Evolutionary conservation across 2,113 vertebrate genomes (phyloP).

Genomic region (Sylvilagus bachmani): DNA sequence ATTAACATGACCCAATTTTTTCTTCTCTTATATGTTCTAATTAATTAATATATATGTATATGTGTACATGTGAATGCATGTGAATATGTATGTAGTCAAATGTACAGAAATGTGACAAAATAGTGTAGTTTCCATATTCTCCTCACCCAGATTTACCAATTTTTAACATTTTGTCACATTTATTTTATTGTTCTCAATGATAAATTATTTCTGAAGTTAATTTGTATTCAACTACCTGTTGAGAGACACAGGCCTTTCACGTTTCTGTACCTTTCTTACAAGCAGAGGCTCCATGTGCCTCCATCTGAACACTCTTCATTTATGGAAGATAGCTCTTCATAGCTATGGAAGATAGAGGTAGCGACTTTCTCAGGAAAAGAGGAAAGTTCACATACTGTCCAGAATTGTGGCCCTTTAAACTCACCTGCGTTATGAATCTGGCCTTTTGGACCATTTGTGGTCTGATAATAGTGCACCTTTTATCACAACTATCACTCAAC

Average conservation of each 20-base stretch:
- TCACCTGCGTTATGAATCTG: background rate
- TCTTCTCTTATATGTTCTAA: background rate
- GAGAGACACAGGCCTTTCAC: background rate
- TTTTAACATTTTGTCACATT: background rate
- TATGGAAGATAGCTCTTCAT: background rate
- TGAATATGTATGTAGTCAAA: background rate
- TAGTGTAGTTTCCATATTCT: too few species aligned
- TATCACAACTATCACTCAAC: background rate
- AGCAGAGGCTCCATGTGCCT: background rate
- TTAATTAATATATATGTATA: background rate
- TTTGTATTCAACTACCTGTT: background rate
- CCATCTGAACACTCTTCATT: background rate
- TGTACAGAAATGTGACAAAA: too few species aligned
- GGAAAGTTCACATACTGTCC: background rate
- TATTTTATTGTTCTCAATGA: too few species aligned
- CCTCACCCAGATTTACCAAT: too few species aligned
- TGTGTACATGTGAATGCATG: background rate
- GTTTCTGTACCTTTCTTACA: background rate
- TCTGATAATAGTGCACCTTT: constrained; percentile 12
- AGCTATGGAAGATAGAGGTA: background rate
- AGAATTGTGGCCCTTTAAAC: background rate
- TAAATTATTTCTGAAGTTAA: background rate
- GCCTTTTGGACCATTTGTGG: background rate
- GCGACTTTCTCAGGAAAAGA: background rate
- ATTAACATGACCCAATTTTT: background rate